Conservation (phyloP, 2,113 vertebrate species). For the Nothobranchius kuhntae region DNA sequence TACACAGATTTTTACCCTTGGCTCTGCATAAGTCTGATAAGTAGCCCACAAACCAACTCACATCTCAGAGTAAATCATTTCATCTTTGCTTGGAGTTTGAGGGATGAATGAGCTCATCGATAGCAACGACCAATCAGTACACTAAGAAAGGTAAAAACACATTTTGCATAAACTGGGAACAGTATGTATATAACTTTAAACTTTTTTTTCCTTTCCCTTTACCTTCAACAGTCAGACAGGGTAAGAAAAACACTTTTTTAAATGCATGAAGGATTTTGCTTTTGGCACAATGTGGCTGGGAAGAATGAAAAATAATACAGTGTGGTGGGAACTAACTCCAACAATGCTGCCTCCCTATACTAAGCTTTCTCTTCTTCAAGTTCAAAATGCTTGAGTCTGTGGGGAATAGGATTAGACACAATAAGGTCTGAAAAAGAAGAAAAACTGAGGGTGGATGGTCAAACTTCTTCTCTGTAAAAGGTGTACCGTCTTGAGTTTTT, state of each 20-base stretch:
- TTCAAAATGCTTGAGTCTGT: constrained; percentile 23
- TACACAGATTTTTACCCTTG: constrained; percentile 7
- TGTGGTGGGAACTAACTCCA: constrained; percentile 12
- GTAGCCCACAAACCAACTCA: constrained; percentile 10
- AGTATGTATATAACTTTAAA: background rate
- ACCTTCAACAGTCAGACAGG: background rate
- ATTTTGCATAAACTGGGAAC: background rate
- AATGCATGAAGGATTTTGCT: background rate
- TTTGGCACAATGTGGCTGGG: background rate
- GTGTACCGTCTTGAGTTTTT: background rate
- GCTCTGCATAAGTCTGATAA: constrained; percentile 15
- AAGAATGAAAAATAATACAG: constrained; percentile 1
- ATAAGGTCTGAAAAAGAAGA: background rate
- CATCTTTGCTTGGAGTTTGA: background rate
- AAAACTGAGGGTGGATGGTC: background rate
- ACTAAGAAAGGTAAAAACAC: constrained; percentile 4
- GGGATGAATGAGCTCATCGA: constrained; percentile 1
- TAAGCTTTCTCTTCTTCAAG: constrained; percentile 19
- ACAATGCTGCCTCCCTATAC: constrained; percentile 11
- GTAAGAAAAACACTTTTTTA: background rate
- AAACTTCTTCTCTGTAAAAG: background rate
- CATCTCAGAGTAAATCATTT: constrained; percentile 1
- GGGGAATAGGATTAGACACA: constrained; percentile 10
- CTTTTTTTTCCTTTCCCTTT: background rate
- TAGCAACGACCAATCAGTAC: constrained; percentile 4